Conservation (phyloP, 2,797 vertebrate species). For the Vireo griseus region DNA sequence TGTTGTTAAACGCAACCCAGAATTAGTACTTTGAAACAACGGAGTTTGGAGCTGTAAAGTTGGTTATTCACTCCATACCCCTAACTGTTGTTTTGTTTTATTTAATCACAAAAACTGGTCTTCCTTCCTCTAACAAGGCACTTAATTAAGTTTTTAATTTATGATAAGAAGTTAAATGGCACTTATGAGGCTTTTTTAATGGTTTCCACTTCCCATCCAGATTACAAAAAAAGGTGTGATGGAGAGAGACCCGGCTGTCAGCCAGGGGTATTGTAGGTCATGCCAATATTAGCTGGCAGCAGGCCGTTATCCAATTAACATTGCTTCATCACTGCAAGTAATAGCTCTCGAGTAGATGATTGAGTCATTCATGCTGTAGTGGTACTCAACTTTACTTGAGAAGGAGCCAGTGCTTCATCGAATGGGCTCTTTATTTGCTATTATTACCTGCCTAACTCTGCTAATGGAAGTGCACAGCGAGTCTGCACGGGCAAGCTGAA, state of each 20-base stretch:
- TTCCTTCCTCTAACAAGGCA: constrained; percentile 69
- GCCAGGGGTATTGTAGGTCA: constrained; percentile 76
- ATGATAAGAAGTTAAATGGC: constrained; percentile 76
- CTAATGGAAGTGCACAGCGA: neutral
- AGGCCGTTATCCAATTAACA: constrained; percentile 78
- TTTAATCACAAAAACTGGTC: constrained; percentile 72
- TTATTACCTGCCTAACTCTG: constrained; percentile 57
- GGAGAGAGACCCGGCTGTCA: constrained; percentile 63
- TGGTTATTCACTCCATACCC: constrained; percentile 64
- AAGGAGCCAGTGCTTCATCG: constrained; percentile 61
- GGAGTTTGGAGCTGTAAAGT: constrained; percentile 52
- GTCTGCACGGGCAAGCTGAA: neutral
- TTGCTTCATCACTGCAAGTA: constrained; percentile 74
- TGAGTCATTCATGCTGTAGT: constrained; percentile 74
- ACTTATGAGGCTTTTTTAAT: constrained; percentile 70
- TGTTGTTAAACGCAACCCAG: neutral
- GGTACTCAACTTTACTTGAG: constrained; percentile 64
- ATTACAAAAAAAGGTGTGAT: constrained; percentile 69
- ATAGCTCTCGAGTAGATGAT: constrained; percentile 74
- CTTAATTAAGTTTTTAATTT: constrained; percentile 80
- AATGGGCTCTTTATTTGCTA: constrained; percentile 64
- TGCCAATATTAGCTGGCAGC: constrained; percentile 77
- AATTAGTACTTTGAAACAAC: constrained; percentile 41
- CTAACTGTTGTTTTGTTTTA: constrained; percentile 74
- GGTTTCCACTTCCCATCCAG: constrained; percentile 74